Evolutionary conservation across 2,888 invertebrate genomes (phyloP), one percentile per base, ranked within the genome.

Genomic region (Augiades crinisus): DNA sequence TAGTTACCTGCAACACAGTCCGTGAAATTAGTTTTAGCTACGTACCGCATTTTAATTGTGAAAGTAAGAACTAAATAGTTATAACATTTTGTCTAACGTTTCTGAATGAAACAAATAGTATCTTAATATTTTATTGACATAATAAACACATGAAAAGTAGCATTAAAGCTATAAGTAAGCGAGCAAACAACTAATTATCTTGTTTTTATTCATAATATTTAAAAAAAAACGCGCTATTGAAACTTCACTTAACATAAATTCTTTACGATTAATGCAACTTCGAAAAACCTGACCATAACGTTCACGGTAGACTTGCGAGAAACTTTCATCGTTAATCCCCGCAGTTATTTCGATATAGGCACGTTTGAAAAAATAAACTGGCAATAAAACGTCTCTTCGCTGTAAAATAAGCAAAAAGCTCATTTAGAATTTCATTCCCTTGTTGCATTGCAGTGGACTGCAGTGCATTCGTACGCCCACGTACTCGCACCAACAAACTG

Each of bases 381-480:
- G 8, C 19, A 30, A 31, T 36, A 44, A 51, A 36, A 30, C 31
- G 14, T 34, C 31, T n/a, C 38, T 49, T 44, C 21, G 22, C 30
- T 14, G 22, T 52, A 45, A 52, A 52, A 45, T 51, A 45, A 52
- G 45, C 36, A 52, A 38, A 45, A 49, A 36, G 34, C 46, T 54
- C 43, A 50, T 53, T 60, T 53, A 60, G 57, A 58, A 62, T 66
- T 66, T 65, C 67, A 70, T 76, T 72, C 70, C 64, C 61, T 67
- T 70, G 75, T 75, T 73, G 78, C 74, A 77, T 71, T 78, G 78
- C 78, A 71, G 75, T 59, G 65, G 61, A 67, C 69, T 70, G 75
- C 74, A 68, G 60, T 68, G 67, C 61, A 68, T 63, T 66, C 70
- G 68, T 63, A 70, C 78, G 64, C 79, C 78, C 72, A 79, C 81